A percentile compares a stretch with the other conserved stretches of the same genome.
phyloP scores from a whole-genome alignment of 1,140 invertebrate genomes.

The Streblospio benedicti region DNA sequence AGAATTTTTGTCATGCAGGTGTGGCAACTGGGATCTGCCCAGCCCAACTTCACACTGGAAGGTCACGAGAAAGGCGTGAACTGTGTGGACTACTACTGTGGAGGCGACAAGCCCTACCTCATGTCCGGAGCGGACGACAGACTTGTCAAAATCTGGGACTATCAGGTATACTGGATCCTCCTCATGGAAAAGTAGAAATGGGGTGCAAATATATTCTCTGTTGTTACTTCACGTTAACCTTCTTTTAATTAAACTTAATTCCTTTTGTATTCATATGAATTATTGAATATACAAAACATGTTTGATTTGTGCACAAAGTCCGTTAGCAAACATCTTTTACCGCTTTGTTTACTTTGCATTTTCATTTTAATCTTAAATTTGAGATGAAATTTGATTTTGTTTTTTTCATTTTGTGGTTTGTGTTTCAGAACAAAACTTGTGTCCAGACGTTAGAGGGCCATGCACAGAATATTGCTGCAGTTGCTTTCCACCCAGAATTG shows the following conservation, averaged over 20 bases:
- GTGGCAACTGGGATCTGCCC: slow-evolving; percentile 93
- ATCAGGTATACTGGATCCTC: slow-evolving; percentile 54
- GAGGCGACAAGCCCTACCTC: slow-evolving; percentile 99
- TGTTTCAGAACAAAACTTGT: slow-evolving; percentile 89
- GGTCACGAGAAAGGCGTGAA: slow-evolving; percentile 99
- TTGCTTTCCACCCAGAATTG: slow-evolving; percentile 88
- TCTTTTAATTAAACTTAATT: background rate
- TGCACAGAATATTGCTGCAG: slow-evolving; percentile 86
- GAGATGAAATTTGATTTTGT: slow-evolving; percentile 1
- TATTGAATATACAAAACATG: no score
- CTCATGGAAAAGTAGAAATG: background rate
- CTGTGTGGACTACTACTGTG: slow-evolving; percentile 98
- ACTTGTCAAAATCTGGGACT: slow-evolving; percentile 98
- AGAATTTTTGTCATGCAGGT: slow-evolving; percentile 55
- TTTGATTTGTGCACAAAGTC: no score
- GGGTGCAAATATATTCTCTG: background rate
- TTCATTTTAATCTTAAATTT: no score
- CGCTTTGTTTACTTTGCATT: no score
- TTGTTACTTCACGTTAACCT: background rate
- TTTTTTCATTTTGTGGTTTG: slow-evolving; percentile 3
- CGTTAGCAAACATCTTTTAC: no score
- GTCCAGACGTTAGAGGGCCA: slow-evolving; percentile 97
- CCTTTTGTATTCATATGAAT: no score
- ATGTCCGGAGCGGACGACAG: slow-evolving; percentile 98
- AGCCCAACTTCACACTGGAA: slow-evolving; percentile 95